phyloP scores from a whole-genome alignment of 2,888 invertebrate species.

The Ichneumoninae sp. region DNA sequence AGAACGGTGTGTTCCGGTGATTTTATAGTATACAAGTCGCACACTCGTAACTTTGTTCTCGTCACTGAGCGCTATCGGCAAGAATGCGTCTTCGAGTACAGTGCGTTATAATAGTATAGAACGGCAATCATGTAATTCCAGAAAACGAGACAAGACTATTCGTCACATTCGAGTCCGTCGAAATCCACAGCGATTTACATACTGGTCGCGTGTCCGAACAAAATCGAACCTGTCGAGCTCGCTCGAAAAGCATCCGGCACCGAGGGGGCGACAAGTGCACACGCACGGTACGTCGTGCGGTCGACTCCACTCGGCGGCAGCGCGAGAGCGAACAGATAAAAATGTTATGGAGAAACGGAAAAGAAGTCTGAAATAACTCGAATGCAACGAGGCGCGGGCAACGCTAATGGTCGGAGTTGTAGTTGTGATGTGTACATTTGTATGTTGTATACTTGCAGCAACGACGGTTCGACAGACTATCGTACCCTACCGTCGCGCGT shows the following conservation, averaged over 20 bases:
- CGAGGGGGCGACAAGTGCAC: slow-evolving; percentile 4
- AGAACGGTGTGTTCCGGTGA: no score
- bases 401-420: background rate
- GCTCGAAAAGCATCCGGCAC: background rate
- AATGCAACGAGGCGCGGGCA: slow-evolving; percentile 14
- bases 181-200: background rate
- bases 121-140: no score
- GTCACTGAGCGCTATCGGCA: no score
- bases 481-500: background rate
- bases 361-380: slow-evolving; percentile 19
- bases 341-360: background rate
- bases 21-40: no score
- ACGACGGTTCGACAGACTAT: background rate
- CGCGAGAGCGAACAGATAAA: slow-evolving; percentile 1
- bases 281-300: background rate
- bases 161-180: background rate
- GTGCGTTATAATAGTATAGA: no score
- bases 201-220: background rate
- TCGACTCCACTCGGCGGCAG: background rate
- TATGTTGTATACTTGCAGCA: background rate
- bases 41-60: no score
- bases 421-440: background rate
- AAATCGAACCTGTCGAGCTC: background rate
- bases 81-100: no score
- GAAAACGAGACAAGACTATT: background rate